These are phyloP conservation scores for Choreutis nemorana DNA, from an alignment of 2,888 invertebrate genomes.

Conservation along the genomic window DNA sequence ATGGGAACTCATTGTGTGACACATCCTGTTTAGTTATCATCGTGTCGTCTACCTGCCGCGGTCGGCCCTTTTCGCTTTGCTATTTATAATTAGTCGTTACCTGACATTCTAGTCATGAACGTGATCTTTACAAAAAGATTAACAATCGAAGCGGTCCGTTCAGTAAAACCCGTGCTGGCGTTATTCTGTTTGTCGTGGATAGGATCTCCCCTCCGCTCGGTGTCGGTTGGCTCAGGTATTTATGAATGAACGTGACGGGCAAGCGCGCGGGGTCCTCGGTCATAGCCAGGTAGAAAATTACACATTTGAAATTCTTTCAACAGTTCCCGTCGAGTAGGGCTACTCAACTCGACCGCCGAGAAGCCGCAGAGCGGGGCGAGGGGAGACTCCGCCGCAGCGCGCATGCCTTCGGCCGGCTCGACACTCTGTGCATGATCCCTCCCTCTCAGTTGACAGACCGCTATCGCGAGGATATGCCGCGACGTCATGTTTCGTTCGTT, in stretches of 20 bases:
- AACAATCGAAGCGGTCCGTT: constrained; percentile 43
- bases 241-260: constrained; percentile 64
- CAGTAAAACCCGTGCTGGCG: constrained; percentile 27
- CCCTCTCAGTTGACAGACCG: constrained; percentile 57
- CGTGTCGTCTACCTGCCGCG: constrained; percentile 35
- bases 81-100: constrained; percentile 53
- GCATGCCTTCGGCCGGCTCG: constrained; percentile 57
- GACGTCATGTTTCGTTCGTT: constrained; percentile 70
- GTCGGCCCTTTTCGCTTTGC: constrained; percentile 27
- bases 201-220: constrained; percentile 26
- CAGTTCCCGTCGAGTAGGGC: constrained; percentile 49
- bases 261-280: constrained; percentile 44
- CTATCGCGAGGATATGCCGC: constrained; percentile 53
- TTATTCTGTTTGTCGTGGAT: constrained; percentile 31
- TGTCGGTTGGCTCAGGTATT: constrained; percentile 44
- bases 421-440: no score
- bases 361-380: constrained; percentile 63
- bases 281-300: constrained; percentile 62
- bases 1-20: constrained; percentile 29
- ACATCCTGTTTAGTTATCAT: constrained; percentile 52
- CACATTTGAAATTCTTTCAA: constrained; percentile 62
- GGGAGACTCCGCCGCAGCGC: constrained; percentile 49
- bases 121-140: constrained; percentile 48
- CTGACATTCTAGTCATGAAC: constrained; percentile 34
- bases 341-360: constrained; percentile 49